phyloP scores from a whole-genome alignment of 2,113 vertebrate species.

The Alethe diademata region DNA sequence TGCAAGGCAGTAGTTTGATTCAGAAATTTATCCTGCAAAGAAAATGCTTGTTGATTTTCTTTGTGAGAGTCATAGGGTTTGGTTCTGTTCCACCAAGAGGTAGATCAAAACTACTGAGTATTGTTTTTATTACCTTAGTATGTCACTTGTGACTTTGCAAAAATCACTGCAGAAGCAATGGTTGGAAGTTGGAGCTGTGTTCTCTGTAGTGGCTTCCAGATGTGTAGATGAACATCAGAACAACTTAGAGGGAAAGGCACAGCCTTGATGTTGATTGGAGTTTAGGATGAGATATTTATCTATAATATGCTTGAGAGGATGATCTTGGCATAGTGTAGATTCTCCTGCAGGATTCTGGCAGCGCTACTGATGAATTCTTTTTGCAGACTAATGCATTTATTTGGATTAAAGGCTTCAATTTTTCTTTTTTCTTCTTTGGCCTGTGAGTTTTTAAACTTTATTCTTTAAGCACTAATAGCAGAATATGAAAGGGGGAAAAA shows the following conservation, averaged over 20 bases:
- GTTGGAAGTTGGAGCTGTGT: not conserved
- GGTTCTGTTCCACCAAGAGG: not conserved
- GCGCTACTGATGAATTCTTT: not conserved
- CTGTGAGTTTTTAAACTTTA: not conserved
- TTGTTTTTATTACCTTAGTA: not conserved
- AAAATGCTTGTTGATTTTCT: not conserved
- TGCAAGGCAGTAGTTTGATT: not conserved
- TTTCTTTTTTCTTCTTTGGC: not conserved
- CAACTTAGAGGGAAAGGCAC: not conserved
- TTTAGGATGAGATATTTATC: not conserved
- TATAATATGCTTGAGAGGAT: not conserved
- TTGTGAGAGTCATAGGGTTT: not conserved
- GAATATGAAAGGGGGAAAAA: accelerated
- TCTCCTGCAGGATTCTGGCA: not conserved
- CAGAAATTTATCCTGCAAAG: not conserved
- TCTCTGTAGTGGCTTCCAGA: not conserved
- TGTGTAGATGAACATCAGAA: not conserved
- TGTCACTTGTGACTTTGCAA: not conserved
- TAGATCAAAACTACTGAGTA: not conserved
- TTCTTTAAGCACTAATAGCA: not conserved
- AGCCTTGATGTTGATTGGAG: not conserved
- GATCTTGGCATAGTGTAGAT: not conserved
- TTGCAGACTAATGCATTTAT: not conserved
- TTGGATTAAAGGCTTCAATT: not conserved
- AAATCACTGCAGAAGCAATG: not conserved